Base-by-base conservation (phyloP, 2,888 invertebrate genomes). In the Exocentrus adspersus region DNA sequence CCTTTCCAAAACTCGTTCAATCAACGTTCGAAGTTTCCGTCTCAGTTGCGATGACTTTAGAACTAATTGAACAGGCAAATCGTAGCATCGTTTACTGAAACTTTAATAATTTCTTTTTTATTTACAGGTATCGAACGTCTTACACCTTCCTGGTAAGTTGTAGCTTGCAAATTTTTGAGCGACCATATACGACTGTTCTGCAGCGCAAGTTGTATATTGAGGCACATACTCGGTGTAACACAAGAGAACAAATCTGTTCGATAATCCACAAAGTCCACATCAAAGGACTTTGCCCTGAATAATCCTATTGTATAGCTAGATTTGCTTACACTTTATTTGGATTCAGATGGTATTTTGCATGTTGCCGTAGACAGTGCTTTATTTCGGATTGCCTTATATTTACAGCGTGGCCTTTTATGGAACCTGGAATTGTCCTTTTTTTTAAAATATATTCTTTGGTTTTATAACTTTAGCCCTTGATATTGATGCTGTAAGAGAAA, bases 291-390 rank as follows among this genome's bases (percentile, higher is more conserved):
- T 37, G 42, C 37, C 56, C 62, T 54, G 62, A 48, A 56, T 62
- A 62, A 62, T 62, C 62, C 54, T 54, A 52, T 62, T 62, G 54
- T 62, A 48, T 62, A 62, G 56, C 56, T 56, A 48, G 56, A 62
- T 62, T 62, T 62, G 62, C 62, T 56, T 62, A 62, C 62, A 56
- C 50, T 62, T 62, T 52, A 62, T 62, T 56, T 56, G 48, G 62
- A 56, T 62, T 62, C 48, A 50, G 56, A 62, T 50, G 62, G 17
- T 50, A 62, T 56, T 62, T 21, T 56, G 20, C 32, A 50, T 46
- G 32, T 56, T 42, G 37, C 46, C 12, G 10, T 45, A 50, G 53
- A 62, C 41, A 62, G 48, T 56, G 56, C 62, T 62, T 45, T 54
- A 30, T 54, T 60, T 45, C 41, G 12, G 10, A 59, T 32, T 45